These are phyloP conservation scores for Azorinus chamasolen DNA, from an alignment of 2,888 invertebrate genomes.

Conservation along the genomic window DNA sequence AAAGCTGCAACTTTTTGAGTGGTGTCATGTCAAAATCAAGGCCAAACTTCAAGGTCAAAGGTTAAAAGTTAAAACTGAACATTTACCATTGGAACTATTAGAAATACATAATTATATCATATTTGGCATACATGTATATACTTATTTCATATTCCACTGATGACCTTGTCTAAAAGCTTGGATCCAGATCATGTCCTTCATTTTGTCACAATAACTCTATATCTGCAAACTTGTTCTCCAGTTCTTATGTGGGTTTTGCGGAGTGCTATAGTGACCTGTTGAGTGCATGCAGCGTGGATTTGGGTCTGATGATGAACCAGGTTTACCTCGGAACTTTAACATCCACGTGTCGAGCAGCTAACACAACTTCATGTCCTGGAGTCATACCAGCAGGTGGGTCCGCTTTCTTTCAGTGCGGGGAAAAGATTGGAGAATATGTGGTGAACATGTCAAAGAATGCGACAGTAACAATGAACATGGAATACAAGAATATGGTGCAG, in stretches of 20 bases:
- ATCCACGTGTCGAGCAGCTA: conserved; percentile 1
- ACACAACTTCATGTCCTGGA: neutral
- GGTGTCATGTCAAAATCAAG: too few species aligned
- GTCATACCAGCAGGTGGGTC: neutral
- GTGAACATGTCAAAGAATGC: neutral
- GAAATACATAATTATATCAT: too few species aligned
- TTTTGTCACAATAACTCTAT: too few species aligned
- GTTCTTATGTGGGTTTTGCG: conserved; percentile 16
- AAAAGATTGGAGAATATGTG: conserved; percentile 2
- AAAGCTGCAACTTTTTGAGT: too few species aligned
- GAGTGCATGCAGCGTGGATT: conserved; percentile 16
- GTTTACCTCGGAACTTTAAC: conserved; percentile 24
- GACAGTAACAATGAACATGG: neutral
- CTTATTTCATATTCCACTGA: too few species aligned
- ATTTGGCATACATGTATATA: too few species aligned
- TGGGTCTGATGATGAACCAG: conserved; percentile 16
- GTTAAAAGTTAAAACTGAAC: too few species aligned
- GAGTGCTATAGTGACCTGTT: conserved; percentile 23
- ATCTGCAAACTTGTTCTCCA: conserved; percentile 1
- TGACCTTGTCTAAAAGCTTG: too few species aligned
- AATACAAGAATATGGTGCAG: conserved; percentile 10
- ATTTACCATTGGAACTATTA: too few species aligned
- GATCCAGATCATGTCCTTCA: too few species aligned
- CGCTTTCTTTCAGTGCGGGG: conserved; percentile 22
- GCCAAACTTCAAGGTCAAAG: too few species aligned